Evolutionary conservation across 2,797 vertebrate species (phyloP).

Genomic region (Cercopithecus petaurista): DNA sequence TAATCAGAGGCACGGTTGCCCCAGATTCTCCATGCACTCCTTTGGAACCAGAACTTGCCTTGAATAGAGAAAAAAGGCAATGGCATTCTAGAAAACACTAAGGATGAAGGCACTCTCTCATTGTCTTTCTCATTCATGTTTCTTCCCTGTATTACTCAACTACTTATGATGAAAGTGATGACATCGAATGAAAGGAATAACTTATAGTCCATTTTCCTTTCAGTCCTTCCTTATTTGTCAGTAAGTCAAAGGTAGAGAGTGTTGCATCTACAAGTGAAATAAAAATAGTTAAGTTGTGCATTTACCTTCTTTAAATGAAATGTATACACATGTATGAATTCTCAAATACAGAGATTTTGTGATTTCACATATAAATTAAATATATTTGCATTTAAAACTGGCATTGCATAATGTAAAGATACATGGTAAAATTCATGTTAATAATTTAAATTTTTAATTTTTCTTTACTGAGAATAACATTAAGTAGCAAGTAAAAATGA

Average conservation of each 20-base stretch:
- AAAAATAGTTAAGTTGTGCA: background rate
- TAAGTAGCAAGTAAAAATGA: background rate
- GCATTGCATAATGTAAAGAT: background rate
- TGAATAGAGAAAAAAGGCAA: background rate
- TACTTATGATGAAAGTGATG: background rate
- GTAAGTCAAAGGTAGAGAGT: background rate
- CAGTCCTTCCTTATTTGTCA: background rate
- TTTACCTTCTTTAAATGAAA: background rate
- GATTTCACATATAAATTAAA: background rate
- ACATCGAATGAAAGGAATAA: background rate
- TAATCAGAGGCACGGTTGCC: rapidly evolving
- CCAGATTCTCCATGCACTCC: background rate
- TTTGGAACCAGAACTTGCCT: background rate
- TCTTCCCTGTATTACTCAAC: background rate
- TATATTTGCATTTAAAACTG: background rate
- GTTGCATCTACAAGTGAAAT: background rate
- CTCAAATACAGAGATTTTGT: background rate
- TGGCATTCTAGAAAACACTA: background rate
- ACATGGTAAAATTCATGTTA: background rate
- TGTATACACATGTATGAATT: background rate
- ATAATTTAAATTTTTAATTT: background rate
- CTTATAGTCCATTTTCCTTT: background rate
- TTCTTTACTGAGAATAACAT: background rate
- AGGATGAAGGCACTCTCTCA: background rate
- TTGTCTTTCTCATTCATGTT: background rate